Evolutionary conservation across 2,888 invertebrate genomes (phyloP), one percentile per base, ranked within the genome.

Genomic region (Trachelus iudaicus): DNA sequence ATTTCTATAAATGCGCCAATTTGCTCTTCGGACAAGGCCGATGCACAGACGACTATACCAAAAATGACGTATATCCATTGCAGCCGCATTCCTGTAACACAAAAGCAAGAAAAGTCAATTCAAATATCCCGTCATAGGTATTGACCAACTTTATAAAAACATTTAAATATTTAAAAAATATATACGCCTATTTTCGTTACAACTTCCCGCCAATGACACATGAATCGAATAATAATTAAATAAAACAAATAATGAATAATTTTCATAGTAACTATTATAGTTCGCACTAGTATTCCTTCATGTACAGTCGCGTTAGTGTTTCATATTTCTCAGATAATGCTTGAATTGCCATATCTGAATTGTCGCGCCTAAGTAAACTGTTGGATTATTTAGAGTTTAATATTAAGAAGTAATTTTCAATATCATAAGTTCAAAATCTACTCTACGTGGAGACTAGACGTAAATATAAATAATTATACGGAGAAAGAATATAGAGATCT

Each of bases 1-100:
- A 89, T 74, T 69, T 85, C 81, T 56, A 90, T 81, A 37, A 80
- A 84, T 40, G 83, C 80, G 56, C 80, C 75, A 6, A 81, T 76
- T 13, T 77, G 75, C 23, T 80, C 75, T n/a, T 82, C 79, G n/a
- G 77, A 68, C 0, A 80, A 35, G 3, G 81, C 82, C 68, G 69
- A 75, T 69, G 81, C 71, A 77, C 56, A 81, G 74, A 56, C 69
- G 73, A 83, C 37, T 15, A 84, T 71, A 75, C 80, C 83, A 76
- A 85, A 69, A 11, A 80, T 74, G 34, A 84, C 75, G 79, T 79
- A 85, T 30, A 68, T 69, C 84, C 85, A 85, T 79, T 77, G 80
- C 40, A 81, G 79, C 79, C 69, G 79, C 85, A 85, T 85, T 79
- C 81, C 83, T 86, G 78, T 81, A 30, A 34, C 11, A 75, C 80